These are phyloP conservation scores for Lates calcarifer DNA, from an alignment of 2,113 vertebrate species.

Conservation along the genomic window DNA sequence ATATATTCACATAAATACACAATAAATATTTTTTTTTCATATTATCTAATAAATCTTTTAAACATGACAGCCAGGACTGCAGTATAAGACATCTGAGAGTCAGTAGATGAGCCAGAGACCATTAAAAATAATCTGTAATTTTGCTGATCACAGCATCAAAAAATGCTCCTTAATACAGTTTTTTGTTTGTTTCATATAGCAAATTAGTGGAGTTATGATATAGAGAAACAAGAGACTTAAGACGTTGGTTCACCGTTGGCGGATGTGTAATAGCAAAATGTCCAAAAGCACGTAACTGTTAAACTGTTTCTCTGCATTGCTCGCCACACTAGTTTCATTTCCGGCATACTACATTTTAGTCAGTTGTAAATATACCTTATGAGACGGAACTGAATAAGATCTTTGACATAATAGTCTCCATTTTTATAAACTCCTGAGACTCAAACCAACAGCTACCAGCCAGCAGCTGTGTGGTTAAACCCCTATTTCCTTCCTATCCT, in stretches of 20 bases:
- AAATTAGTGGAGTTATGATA: too few relatives aligned
- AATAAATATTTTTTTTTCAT: conserved; percentile 36
- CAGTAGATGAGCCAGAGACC: background rate
- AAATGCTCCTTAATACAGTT: background rate
- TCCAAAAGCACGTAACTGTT: conserved; percentile 11
- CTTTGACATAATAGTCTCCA: background rate
- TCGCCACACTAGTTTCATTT: conserved; percentile 64
- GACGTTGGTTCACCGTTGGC: background rate
- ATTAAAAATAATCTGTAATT: background rate
- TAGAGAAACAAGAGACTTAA: too few relatives aligned
- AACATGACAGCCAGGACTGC: background rate
- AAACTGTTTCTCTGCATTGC: conserved; percentile 13
- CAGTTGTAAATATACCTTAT: conserved; percentile 9
- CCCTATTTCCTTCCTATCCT: conserved; percentile 36
- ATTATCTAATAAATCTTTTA: conserved; percentile 7
- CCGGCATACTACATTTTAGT: background rate
- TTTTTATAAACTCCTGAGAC: background rate
- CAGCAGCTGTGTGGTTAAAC: conserved; percentile 32
- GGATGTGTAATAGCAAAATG: background rate
- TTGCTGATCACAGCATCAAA: too few relatives aligned
- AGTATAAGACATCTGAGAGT: background rate
- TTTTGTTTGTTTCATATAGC: background rate
- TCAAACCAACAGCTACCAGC: background rate
- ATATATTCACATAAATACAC: background rate
- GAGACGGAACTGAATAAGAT: background rate